Conservation (phyloP, 2,797 vertebrate species). For the Notamacropus eugenii region DNA sequence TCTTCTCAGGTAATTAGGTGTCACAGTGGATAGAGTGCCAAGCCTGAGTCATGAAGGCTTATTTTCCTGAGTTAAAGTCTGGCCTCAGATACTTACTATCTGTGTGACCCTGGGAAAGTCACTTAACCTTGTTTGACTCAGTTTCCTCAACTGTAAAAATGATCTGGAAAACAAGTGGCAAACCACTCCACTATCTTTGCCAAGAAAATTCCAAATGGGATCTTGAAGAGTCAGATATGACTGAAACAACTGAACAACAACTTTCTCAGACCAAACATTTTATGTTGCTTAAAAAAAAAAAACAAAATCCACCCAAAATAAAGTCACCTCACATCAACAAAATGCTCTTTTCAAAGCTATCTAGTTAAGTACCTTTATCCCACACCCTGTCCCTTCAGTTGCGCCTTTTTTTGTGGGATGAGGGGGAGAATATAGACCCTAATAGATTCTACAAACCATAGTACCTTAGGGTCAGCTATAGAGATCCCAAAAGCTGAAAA, state of each 20-base stretch:
- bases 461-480: background rate
- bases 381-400: background rate
- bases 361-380: background rate
- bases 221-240: constrained; percentile 17
- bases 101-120: background rate
- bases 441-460: background rate
- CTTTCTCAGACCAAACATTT: constrained; percentile 59
- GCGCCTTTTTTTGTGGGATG: background rate
- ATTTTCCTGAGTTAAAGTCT: background rate
- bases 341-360: background rate
- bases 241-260: background rate
- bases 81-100: background rate
- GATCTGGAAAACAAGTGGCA: background rate
- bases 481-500: background rate
- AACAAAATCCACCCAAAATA: background rate
- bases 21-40: background rate
- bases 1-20: background rate
- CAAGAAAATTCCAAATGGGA: background rate
- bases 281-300: constrained; percentile 18
- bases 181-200: background rate
- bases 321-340: background rate
- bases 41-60: background rate
- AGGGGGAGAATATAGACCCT: background rate
- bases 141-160: background rate
- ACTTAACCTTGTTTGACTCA: background rate